Evolutionary conservation across 2,888 invertebrate species (phyloP).

Genomic region (Leucoptera coffeella): DNA sequence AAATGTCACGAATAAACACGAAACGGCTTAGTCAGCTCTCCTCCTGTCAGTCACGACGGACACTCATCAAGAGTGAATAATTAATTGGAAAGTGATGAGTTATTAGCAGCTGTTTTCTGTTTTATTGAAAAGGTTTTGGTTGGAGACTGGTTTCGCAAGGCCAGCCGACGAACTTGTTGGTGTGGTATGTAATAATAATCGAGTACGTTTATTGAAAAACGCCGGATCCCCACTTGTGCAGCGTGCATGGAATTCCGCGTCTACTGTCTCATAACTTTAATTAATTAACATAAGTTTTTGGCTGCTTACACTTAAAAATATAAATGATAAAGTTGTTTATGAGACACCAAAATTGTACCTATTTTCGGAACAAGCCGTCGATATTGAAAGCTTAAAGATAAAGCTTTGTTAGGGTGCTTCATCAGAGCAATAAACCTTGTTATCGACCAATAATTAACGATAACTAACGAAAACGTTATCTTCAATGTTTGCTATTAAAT

Average conservation of each 20-base stretch:
- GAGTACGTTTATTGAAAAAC: constrained; percentile 7
- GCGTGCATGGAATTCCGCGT: too few species aligned
- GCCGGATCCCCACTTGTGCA: constrained; percentile 6
- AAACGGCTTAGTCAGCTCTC: too few species aligned
- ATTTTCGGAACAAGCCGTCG: too few species aligned
- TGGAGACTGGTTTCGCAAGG: constrained; percentile 51
- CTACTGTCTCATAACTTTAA: too few species aligned
- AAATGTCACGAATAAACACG: not conserved
- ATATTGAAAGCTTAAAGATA: too few species aligned
- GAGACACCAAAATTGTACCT: too few species aligned
- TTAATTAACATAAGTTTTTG: too few species aligned
- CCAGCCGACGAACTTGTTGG: constrained; percentile 44
- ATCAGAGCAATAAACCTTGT: constrained; percentile 25
- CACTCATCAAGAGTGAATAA: constrained; percentile 18
- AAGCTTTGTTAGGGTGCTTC: too few species aligned
- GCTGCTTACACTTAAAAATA: too few species aligned
- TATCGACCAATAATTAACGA: constrained; percentile 48
- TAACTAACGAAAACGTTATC: constrained; percentile 44
- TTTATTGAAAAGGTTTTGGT: constrained; percentile 51
- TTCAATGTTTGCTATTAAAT: constrained; percentile 45
- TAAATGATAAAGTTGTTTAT: too few species aligned
- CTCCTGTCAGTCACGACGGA: constrained; percentile 8
- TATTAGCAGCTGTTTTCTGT: constrained; percentile 38
- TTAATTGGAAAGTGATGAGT: constrained; percentile 37
- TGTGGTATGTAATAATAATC: constrained; percentile 6